Conservation (phyloP, 2,888 invertebrate genomes). For the Ferrisia virgata region DNA sequence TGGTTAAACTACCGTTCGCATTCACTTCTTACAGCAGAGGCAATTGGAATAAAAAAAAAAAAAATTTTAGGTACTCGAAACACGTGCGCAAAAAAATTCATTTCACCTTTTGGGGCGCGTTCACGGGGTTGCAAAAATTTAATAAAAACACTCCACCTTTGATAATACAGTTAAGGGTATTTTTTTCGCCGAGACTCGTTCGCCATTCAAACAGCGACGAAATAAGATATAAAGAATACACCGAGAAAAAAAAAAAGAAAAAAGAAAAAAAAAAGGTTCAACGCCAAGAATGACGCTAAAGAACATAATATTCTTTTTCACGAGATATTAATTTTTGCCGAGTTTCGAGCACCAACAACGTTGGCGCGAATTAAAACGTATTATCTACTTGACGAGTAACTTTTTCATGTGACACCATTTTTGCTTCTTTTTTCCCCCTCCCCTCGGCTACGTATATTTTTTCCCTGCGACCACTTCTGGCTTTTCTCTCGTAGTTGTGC, state of each 20-base stretch:
- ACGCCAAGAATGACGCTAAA: constrained; percentile 1
- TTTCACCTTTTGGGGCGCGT: not conserved
- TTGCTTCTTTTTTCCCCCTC: too few species aligned
- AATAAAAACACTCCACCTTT: constrained; percentile 6
- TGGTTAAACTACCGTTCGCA: not conserved
- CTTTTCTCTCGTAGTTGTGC: too few species aligned
- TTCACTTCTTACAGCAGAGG: not conserved
- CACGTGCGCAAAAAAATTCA: constrained; percentile 8
- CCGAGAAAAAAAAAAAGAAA: not conserved
- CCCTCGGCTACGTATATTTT: too few species aligned
- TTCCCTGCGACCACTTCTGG: not conserved
- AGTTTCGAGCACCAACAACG: not conserved
- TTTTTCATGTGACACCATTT: not conserved
- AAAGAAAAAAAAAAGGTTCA: not conserved
- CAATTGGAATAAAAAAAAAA: not conserved
- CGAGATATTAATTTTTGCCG: constrained; percentile 2
- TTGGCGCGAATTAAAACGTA: constrained; percentile 14
- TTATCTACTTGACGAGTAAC: constrained; percentile 17
- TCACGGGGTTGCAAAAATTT: not conserved
- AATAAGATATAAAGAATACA: constrained; percentile 15
- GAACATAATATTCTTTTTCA: constrained; percentile 5
- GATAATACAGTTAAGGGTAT: not conserved
- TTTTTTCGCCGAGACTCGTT: not conserved
- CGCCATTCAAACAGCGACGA: constrained; percentile 11
- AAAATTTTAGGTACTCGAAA: not conserved